Base-by-base conservation (phyloP, 2,888 invertebrate species). In the Homarus gammarus region DNA sequence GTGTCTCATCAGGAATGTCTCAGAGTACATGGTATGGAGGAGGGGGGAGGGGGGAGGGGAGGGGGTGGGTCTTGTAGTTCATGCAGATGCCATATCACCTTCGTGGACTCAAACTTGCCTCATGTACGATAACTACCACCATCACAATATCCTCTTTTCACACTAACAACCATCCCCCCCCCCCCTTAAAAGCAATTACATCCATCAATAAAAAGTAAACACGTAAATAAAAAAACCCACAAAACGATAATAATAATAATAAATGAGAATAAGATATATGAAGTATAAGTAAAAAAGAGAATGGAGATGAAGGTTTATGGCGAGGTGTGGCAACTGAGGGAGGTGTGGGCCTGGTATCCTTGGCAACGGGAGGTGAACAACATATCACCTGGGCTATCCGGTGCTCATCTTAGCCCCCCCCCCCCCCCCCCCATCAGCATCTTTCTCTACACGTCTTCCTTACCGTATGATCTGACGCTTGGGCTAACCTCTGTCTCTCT, bases 381-480 rank as follows among this genome's bases (percentile, higher is more conserved):
- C 78, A 78, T 78, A 78, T 78, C 78, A 78, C 78, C 78, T 78
- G 78, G 51, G 51, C 73, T 73, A 72, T 72, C 73, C 73, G 38
- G 6, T 40, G 40, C 40, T 73, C 73, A 73, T 73, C 73, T 73
- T 27, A 40, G 72, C 73, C n/a, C n/a, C n/a, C n/a, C n/a, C n/a
- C n/a, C n/a, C n/a, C n/a, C n/a, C n/a, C n/a, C n/a, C n/a, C n/a
- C n/a, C n/a, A n/a, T n/a, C n/a, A n/a, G 22, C 8, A 73, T 73
- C 38, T 73, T 73, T 73, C 73, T 73, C 73, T 40, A 27, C 73
- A 40, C 73, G 40, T 73, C 73, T 73, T 73, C 73, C 73, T 73
- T 44, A 44, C 40, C 44, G n/a, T 40, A 40, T 40, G 40, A 72
- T 73, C 73, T 73, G 27, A 40, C 22, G 22, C 36, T 22, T 40